Conservation (phyloP, 2,888 invertebrate genomes). For the Luperina nickerlii region DNA sequence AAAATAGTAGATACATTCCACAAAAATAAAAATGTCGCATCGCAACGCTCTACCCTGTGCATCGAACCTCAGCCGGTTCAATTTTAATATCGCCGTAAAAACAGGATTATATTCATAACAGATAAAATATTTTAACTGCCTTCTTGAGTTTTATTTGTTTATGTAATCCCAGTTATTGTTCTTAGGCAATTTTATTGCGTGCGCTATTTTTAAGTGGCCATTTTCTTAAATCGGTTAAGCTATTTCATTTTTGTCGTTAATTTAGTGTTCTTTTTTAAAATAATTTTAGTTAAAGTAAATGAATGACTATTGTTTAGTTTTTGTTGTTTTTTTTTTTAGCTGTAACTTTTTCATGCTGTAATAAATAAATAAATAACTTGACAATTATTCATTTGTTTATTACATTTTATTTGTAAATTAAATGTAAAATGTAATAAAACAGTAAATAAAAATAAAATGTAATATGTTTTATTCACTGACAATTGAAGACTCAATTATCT, state of each 20-base stretch:
- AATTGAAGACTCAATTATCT: too few species aligned
- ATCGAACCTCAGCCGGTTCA: conserved; percentile 72
- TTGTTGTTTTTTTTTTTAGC: too few species aligned
- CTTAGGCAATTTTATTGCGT: conserved; percentile 80
- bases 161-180: conserved; percentile 86
- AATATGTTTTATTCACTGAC: too few species aligned
- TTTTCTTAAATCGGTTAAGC: conserved; percentile 49
- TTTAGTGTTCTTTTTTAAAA: conserved; percentile 4
- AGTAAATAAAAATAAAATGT: too few species aligned
- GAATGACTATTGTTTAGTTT: too few species aligned
- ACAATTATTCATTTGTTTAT: too few species aligned
- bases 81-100: conserved; percentile 85
- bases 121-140: conserved; percentile 88
- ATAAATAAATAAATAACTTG: too few species aligned
- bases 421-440: too few species aligned
- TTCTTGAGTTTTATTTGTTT: conserved; percentile 86
- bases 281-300: not conserved
- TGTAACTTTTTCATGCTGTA: too few species aligned
- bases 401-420: too few species aligned
- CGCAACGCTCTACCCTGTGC: conserved; percentile 19
- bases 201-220: conserved; percentile 65
- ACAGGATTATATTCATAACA: conserved; percentile 88
- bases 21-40: not conserved
- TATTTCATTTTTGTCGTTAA: conserved; percentile 44
- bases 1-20: not conserved